phyloP scores from a whole-genome alignment of 2,888 invertebrate genomes.

The Pandemis corylana region DNA sequence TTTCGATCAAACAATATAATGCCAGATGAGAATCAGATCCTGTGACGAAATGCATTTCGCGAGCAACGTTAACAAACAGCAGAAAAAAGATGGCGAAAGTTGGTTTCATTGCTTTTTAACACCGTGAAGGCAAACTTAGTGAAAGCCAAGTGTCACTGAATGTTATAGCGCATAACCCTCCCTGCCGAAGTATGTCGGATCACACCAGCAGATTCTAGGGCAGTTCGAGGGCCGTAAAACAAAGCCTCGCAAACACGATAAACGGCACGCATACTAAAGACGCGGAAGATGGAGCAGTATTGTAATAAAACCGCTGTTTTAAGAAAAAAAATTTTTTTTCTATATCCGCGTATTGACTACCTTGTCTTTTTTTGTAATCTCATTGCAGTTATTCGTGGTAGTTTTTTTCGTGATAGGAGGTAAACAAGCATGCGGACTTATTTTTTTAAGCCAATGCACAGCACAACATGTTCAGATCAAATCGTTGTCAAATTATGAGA shows the following conservation, averaged over 20 bases:
- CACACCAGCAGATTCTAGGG: slow-evolving; percentile 1
- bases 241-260: slow-evolving; percentile 26
- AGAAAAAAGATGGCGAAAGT: background rate
- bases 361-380: too few species aligned
- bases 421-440: too few species aligned
- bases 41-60: too few species aligned
- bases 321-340: background rate
- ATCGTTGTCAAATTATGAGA: too few species aligned
- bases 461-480: too few species aligned
- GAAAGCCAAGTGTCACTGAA: background rate
- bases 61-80: too few species aligned
- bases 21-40: too few species aligned
- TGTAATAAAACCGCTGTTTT: background rate
- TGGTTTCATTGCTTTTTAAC: background rate
- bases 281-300: background rate
- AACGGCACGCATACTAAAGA: background rate
- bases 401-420: too few species aligned
- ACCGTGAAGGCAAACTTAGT: background rate
- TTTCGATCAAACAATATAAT: too few species aligned
- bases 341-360: too few species aligned
- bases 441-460: too few species aligned
- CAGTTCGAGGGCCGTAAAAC: slow-evolving; percentile 16
- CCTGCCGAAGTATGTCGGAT: background rate
- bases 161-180: background rate
- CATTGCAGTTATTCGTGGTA: too few species aligned